A percentile compares a stretch with the other conserved stretches of the same genome.
phyloP scores from a whole-genome alignment of 2,113 vertebrate genomes.

The Microcebus murinus region DNA sequence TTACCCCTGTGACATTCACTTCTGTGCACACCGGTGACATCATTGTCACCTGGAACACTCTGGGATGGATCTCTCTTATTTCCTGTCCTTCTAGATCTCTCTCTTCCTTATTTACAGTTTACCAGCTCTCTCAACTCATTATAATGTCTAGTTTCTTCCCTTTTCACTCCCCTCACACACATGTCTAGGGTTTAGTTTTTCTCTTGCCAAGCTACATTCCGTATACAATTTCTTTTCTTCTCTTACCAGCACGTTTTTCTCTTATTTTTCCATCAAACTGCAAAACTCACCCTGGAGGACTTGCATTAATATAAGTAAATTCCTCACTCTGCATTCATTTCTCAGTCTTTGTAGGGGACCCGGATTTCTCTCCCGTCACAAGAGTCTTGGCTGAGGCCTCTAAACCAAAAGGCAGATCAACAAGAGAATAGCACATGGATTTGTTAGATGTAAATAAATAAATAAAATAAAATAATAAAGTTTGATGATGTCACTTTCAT shows the following conservation, averaged over 20 bases:
- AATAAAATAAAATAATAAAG: too few species aligned
- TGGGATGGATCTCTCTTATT: not conserved
- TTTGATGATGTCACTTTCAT: not conserved
- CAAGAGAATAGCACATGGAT: not conserved
- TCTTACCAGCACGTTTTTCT: not conserved
- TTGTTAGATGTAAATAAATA: not conserved
- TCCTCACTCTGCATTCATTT: not conserved
- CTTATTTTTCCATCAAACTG: not conserved
- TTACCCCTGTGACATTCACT: not conserved
- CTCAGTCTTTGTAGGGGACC: not conserved
- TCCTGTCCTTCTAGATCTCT: not conserved
- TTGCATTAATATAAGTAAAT: not conserved
- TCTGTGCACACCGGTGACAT: not conserved
- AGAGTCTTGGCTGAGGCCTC: not conserved
- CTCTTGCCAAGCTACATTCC: not conserved
- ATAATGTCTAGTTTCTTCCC: not conserved
- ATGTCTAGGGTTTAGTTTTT: not conserved
- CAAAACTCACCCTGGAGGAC: not conserved
- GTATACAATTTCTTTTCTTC: not conserved
- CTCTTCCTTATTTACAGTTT: not conserved
- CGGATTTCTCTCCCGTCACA: not conserved
- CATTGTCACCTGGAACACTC: not conserved
- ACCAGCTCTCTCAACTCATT: not conserved
- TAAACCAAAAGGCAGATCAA: not conserved
- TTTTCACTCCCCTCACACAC: not conserved